Conservation (phyloP, 2,113 vertebrate genomes). For the Acinonyx jubatus region DNA sequence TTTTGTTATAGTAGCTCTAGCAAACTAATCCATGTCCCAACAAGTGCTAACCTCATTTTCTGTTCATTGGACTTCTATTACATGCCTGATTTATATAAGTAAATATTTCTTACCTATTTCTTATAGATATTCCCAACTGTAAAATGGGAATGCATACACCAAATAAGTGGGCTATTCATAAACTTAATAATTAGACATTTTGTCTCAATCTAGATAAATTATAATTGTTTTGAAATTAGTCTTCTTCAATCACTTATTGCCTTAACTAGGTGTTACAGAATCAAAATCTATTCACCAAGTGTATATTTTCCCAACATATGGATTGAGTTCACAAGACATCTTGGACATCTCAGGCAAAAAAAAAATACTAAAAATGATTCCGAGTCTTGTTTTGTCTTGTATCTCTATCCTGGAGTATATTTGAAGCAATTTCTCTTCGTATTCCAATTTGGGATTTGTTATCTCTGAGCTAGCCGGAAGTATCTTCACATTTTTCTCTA, state of each 20-base stretch:
- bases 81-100: neutral
- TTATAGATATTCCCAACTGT: neutral
- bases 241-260: neutral
- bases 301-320: neutral
- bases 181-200: neutral
- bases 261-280: neutral
- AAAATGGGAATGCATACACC: neutral
- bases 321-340: neutral
- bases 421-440: neutral
- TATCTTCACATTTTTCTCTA: neutral
- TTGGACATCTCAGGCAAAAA: neutral
- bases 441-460: neutral
- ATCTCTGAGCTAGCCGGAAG: neutral
- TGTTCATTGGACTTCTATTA: neutral
- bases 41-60: neutral
- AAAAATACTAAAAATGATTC: neutral
- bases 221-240: neutral
- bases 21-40: neutral
- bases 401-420: neutral
- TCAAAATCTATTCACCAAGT: neutral
- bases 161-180: neutral
- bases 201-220: neutral
- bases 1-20: neutral
- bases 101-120: neutral
- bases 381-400: neutral